phyloP scores from a whole-genome alignment of 1,140 invertebrate species.

The Temnothorax nylanderi region DNA sequence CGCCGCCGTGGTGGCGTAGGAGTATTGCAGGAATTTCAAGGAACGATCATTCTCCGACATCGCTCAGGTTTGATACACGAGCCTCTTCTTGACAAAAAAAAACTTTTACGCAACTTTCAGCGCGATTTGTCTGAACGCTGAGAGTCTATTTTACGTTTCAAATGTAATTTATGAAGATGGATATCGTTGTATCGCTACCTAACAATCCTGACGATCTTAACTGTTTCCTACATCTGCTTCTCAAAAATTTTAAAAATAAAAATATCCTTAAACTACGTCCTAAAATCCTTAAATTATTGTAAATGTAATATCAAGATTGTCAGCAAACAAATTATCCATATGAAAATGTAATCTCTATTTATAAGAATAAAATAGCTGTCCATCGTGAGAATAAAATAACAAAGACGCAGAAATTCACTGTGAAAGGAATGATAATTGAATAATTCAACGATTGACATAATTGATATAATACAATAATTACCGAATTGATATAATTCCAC shows the following conservation, averaged over 20 bases:
- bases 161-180: not conserved
- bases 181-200: not conserved
- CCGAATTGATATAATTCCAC: not conserved
- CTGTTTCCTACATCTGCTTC: not conserved
- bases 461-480: too few species aligned
- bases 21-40: slow-evolving; percentile 22
- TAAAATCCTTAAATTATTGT: slow-evolving; percentile 1
- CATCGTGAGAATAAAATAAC: not conserved
- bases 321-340: not conserved
- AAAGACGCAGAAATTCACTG: not conserved
- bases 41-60: not conserved
- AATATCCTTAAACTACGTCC: not conserved
- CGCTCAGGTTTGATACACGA: not conserved
- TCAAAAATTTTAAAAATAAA: not conserved
- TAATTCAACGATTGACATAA: too few species aligned
- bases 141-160: not conserved
- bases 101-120: slow-evolving; percentile 7
- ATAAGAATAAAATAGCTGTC: not conserved
- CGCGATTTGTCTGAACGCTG: not conserved
- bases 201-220: not conserved
- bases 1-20: not conserved
- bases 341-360: not conserved
- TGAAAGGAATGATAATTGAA: not conserved
- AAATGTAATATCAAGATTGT: not conserved
- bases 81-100: not conserved